These are phyloP conservation scores for Heterocephalus glaber DNA, from an alignment of 2,113 vertebrate genomes.

Conservation along the genomic window DNA sequence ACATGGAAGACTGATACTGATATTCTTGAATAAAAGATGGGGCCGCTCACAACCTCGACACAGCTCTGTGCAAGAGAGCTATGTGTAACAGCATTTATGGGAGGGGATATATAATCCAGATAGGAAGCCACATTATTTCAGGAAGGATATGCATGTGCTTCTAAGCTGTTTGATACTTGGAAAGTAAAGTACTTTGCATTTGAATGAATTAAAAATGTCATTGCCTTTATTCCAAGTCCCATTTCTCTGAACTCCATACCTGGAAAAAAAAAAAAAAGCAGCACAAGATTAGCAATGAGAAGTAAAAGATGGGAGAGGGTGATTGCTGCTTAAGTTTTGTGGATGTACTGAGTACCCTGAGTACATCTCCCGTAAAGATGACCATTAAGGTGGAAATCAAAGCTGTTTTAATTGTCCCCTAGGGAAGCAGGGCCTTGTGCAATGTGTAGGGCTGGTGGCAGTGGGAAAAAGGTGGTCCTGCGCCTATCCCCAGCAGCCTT, in stretches of 20 bases:
- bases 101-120: constrained; percentile 34
- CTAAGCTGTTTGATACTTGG: not conserved
- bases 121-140: constrained; percentile 40
- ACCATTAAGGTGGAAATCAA: not conserved
- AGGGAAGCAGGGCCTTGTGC: not conserved
- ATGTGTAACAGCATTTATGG: not conserved
- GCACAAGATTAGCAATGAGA: not conserved
- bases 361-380: not conserved
- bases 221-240: constrained; percentile 26
- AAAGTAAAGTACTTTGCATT: constrained; percentile 16
- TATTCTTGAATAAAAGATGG: constrained; percentile 65
- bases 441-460: not conserved
- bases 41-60: not conserved
- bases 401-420: not conserved
- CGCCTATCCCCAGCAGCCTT: rapidly evolving
- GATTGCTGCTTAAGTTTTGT: rapidly evolving
- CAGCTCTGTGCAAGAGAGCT: not conserved
- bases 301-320: not conserved
- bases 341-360: not conserved
- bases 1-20: constrained; percentile 43
- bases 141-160: constrained; percentile 34
- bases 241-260: not conserved
- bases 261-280: not conserved
- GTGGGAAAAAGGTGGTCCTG: rapidly evolving
- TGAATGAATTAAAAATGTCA: not conserved